Evolutionary conservation across 92 coral and sea anemone species (phyloP).

Genomic region (Zoanthus gigantus): DNA sequence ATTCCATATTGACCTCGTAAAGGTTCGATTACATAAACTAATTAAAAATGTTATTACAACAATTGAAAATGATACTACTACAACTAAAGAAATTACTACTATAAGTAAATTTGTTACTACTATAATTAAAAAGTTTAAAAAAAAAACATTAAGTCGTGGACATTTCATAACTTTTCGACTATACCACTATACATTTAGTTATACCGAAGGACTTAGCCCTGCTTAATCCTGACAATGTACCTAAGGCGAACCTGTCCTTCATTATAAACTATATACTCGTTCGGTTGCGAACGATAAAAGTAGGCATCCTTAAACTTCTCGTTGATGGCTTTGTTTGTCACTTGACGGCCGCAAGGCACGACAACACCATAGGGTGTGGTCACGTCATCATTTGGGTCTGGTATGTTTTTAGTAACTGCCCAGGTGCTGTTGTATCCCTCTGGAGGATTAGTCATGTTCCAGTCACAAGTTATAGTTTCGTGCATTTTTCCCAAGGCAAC

Average conservation of each 20-base stretch:
- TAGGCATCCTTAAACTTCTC: constrained; percentile 51
- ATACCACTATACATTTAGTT: too few species aligned
- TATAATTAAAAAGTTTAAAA: too few species aligned
- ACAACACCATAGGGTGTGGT: constrained; percentile 90
- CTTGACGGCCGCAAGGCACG: constrained; percentile 82
- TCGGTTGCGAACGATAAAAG: constrained; percentile 16
- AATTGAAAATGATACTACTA: too few species aligned
- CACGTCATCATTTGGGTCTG: constrained; percentile 77
- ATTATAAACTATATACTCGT: constrained; percentile 83
- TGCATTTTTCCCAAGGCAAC: constrained; percentile 75
- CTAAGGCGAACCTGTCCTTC: constrained; percentile 78
- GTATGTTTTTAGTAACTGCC: constrained; percentile 64
- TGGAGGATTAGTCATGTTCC: constrained; percentile 57
- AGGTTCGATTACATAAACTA: too few species aligned
- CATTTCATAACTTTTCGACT: too few species aligned
- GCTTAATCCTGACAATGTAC: constrained; percentile 57
- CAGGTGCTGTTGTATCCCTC: constrained; percentile 81
- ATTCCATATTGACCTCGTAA: too few species aligned
- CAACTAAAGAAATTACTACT: too few species aligned
- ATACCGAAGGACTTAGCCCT: not conserved
- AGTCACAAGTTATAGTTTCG: constrained; percentile 29
- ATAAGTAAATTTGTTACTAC: too few species aligned
- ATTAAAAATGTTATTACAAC: too few species aligned
- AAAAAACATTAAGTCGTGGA: too few species aligned
- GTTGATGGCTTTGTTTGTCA: constrained; percentile 38